Evolutionary conservation across 2,888 invertebrate species (phyloP).

Genomic region (Trissoscelio sp.): DNA sequence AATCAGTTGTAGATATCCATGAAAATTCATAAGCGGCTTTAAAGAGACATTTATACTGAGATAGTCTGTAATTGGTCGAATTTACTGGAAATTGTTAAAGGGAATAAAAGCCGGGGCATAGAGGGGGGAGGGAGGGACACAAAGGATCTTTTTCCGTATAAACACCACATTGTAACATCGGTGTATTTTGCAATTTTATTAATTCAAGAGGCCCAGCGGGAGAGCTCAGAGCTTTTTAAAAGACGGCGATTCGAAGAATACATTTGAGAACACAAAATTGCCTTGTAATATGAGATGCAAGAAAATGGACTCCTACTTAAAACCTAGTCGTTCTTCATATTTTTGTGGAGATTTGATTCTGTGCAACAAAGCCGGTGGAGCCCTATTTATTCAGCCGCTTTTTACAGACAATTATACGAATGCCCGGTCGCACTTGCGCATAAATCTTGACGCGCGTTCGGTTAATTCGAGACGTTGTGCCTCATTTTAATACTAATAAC

Average conservation of each 20-base stretch:
- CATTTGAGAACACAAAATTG: constrained; percentile 62
- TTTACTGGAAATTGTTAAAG: constrained; percentile 42
- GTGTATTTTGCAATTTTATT: constrained; percentile 72
- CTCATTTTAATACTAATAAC: constrained; percentile 35
- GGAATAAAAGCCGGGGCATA: neutral
- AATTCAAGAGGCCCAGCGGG: constrained; percentile 67
- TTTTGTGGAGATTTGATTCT: constrained; percentile 32
- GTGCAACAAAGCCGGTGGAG: constrained; percentile 61
- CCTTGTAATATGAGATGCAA: constrained; percentile 66
- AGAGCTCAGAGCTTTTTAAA: constrained; percentile 66
- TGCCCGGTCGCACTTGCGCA: constrained; percentile 16
- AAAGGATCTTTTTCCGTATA: constrained; percentile 47
- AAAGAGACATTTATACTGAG: constrained; percentile 27
- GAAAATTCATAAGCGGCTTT: constrained; percentile 60
- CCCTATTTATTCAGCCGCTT: constrained; percentile 70
- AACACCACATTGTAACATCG: constrained; percentile 55
- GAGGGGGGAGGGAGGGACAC: neutral
- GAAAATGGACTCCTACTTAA: constrained; percentile 66
- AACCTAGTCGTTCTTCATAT: constrained; percentile 60
- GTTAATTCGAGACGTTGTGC: constrained; percentile 23
- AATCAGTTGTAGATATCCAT: constrained; percentile 24
- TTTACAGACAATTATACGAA: constrained; percentile 69
- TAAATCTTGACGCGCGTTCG: constrained; percentile 37
- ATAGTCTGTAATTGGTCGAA: constrained; percentile 43
- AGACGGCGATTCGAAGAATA: constrained; percentile 64